Conservation (phyloP, 2,797 vertebrate genomes). For the Melanogrammus aeglefinus region DNA sequence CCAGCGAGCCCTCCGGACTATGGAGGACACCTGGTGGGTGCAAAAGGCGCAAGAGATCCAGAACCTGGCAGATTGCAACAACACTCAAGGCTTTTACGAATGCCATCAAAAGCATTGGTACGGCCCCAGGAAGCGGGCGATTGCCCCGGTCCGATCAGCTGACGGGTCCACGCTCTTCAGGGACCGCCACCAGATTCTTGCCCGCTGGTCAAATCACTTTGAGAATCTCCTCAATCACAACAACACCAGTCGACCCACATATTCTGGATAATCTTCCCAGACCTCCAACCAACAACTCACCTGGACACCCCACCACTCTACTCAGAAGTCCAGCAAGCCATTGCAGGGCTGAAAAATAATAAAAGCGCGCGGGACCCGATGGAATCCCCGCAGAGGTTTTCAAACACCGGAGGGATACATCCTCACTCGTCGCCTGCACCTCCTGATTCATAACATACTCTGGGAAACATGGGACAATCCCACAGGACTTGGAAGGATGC, state of each 20-base stretch:
- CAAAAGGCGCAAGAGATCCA: too few relatives aligned
- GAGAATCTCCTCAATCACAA: too few relatives aligned
- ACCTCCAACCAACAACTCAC: not conserved
- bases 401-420: not conserved
- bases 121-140: not conserved
- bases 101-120: not conserved
- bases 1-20: too few relatives aligned
- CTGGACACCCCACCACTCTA: not conserved
- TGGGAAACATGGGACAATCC: not conserved
- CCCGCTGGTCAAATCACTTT: too few relatives aligned
- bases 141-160: too few relatives aligned
- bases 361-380: slow-evolving; percentile 1
- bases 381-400: not conserved
- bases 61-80: too few relatives aligned
- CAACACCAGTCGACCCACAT: not conserved
- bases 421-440: not conserved
- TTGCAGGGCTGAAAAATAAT: not conserved
- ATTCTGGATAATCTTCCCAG: slow-evolving; percentile 5
- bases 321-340: not conserved
- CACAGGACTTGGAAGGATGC: not conserved
- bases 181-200: too few relatives aligned
- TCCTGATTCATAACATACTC: not conserved
- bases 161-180: too few relatives aligned
- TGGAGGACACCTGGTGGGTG: too few relatives aligned
- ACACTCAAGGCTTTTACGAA: too few relatives aligned